phyloP scores from a whole-genome alignment of 2,113 vertebrate genomes.

The Rhinolophus ferrumequinum region DNA sequence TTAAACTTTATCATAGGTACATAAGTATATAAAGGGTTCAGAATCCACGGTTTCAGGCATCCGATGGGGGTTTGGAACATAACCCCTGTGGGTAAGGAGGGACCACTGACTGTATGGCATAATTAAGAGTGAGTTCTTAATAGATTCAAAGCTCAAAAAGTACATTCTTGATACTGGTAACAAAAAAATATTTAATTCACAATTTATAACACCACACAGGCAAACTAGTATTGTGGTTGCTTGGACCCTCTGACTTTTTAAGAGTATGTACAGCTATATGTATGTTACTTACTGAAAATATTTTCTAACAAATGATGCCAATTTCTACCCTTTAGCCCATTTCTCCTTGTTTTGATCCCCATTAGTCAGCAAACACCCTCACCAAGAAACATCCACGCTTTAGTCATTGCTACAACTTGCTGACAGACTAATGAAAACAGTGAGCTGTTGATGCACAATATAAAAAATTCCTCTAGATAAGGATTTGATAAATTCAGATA shows the following conservation, averaged over 20 bases:
- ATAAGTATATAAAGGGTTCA: neutral
- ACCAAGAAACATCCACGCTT: neutral
- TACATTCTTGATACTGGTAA: neutral
- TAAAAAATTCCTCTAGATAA: slow-evolving; percentile 12
- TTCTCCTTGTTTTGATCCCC: neutral
- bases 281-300: neutral
- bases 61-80: neutral
- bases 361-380: neutral
- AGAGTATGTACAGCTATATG: neutral
- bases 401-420: neutral
- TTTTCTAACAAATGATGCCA: neutral
- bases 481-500: neutral
- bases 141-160: neutral
- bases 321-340: neutral
- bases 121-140: neutral
- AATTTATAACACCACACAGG: neutral
- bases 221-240: neutral
- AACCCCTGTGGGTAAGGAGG: neutral
- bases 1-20: neutral
- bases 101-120: neutral
- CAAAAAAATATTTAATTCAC: neutral
- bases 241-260: neutral
- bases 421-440: slow-evolving; percentile 37
- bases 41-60: neutral
- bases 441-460: neutral